A percentile compares a stretch with the other conserved stretches of the same genome.
These are phyloP conservation scores for Paraplagusia blochii DNA, from an alignment of 2,113 vertebrate species.

Conservation along the genomic window DNA sequence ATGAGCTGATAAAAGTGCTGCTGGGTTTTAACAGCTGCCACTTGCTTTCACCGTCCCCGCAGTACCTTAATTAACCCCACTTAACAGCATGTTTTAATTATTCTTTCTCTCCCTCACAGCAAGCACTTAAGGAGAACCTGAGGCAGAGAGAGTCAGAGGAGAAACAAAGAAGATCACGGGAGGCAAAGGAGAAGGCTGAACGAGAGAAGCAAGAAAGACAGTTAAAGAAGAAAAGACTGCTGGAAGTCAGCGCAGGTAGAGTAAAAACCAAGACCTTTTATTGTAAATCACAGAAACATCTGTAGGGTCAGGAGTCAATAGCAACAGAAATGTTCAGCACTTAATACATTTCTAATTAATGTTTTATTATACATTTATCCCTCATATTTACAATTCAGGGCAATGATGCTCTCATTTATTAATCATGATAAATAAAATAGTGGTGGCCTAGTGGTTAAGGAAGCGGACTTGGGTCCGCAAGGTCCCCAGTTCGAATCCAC, in stretches of 20 bases:
- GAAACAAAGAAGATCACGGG: slow-evolving; percentile 85
- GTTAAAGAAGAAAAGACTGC: slow-evolving; percentile 88
- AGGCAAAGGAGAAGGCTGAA: slow-evolving; percentile 92
- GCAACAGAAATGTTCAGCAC: too few species aligned
- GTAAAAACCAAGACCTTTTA: background rate
- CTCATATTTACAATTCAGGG: too few species aligned
- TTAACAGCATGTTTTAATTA: slow-evolving; percentile 39
- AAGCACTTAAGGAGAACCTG: slow-evolving; percentile 90
- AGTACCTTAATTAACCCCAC: slow-evolving; percentile 59
- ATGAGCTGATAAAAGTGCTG: slow-evolving; percentile 40
- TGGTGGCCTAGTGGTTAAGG: too few species aligned
- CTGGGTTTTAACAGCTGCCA: slow-evolving; percentile 42
- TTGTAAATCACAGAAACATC: slow-evolving; percentile 3
- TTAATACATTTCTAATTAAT: too few species aligned
- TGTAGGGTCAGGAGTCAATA: slow-evolving; percentile 27
- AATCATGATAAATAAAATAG: too few species aligned
- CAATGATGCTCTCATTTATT: too few species aligned
- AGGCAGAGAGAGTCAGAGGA: slow-evolving; percentile 87
- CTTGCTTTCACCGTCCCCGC: slow-evolving; percentile 39
- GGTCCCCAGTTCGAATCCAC: too few species aligned
- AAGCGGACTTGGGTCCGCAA: too few species aligned
- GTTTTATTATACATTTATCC: too few species aligned
- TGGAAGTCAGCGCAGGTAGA: slow-evolving; percentile 91
- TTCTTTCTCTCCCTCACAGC: slow-evolving; percentile 69
- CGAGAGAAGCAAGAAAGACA: slow-evolving; percentile 89